A percentile compares a stretch with the other conserved stretches of the same genome.
Conservation (phyloP, 2,113 vertebrate species). For the Albula goreensis region DNA sequence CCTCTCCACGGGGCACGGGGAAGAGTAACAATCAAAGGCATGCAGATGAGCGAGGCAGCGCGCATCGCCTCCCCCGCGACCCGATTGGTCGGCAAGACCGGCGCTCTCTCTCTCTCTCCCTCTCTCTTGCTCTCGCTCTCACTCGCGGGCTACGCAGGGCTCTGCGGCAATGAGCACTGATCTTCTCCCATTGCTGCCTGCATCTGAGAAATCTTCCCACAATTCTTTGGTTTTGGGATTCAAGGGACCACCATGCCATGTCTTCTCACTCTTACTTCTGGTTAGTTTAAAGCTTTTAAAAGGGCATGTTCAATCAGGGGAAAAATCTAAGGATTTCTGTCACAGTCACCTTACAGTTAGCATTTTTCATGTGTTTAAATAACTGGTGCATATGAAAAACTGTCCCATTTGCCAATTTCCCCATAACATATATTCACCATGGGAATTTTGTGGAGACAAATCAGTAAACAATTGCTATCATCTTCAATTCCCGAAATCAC, state of each 20-base stretch:
- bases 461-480: too few relatives aligned
- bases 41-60: conserved; percentile 31
- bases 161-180: background rate
- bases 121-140: background rate
- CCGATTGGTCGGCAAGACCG: conserved; percentile 19
- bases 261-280: background rate
- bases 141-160: background rate
- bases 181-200: background rate
- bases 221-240: background rate
- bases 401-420: too few relatives aligned
- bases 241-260: background rate
- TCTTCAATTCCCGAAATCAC: too few relatives aligned
- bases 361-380: too few relatives aligned
- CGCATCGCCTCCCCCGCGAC: conserved; percentile 18
- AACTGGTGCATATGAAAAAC: too few relatives aligned
- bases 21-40: conserved; percentile 38
- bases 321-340: too few relatives aligned
- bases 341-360: too few relatives aligned
- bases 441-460: too few relatives aligned
- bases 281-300: conserved; percentile 14
- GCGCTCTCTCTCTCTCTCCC: too few relatives aligned
- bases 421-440: too few relatives aligned
- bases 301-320: too few relatives aligned
- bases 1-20: conserved; percentile 17
- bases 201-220: background rate